phyloP scores from a whole-genome alignment of 2,113 vertebrate species.

The Paralichthys olivaceus region DNA sequence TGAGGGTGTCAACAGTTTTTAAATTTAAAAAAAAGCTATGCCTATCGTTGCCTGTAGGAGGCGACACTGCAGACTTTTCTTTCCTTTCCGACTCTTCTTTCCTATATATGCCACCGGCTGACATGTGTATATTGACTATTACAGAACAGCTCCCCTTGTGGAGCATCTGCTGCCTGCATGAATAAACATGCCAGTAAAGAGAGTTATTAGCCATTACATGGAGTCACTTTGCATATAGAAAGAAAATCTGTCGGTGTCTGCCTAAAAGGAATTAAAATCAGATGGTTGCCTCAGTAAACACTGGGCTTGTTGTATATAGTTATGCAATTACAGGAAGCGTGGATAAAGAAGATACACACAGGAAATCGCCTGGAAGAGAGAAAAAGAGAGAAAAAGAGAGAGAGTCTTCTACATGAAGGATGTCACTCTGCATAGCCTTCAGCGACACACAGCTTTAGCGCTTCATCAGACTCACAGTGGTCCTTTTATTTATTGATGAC shows the following conservation, averaged over 20 bases:
- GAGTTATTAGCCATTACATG: slow-evolving; percentile 5
- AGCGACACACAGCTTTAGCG: slow-evolving; percentile 7
- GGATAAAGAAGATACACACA: slow-evolving; percentile 29
- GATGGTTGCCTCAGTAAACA: slow-evolving; percentile 32
- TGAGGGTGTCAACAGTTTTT: too few relatives aligned
- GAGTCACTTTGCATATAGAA: slow-evolving; percentile 34
- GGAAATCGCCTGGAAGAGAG: background rate
- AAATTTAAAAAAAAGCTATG: too few relatives aligned
- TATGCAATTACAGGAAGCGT: slow-evolving; percentile 48
- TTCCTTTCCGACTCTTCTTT: too few relatives aligned
- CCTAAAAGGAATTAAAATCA: slow-evolving; percentile 13
- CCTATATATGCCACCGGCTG: background rate
- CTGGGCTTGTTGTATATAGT: slow-evolving; percentile 35
- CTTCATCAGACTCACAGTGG: slow-evolving; percentile 4
- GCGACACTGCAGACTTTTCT: too few relatives aligned
- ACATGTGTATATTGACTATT: background rate
- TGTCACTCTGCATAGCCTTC: slow-evolving; percentile 24
- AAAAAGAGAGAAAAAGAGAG: background rate
- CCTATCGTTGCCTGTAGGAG: too few relatives aligned
- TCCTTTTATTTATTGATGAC: slow-evolving; percentile 50
- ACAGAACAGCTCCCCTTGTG: background rate
- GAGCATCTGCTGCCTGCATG: background rate
- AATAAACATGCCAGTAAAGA: background rate
- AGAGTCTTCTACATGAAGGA: slow-evolving; percentile 30
- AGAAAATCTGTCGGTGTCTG: slow-evolving; percentile 2